Conservation (phyloP, 2,888 invertebrate species). For the Helleia helle region DNA sequence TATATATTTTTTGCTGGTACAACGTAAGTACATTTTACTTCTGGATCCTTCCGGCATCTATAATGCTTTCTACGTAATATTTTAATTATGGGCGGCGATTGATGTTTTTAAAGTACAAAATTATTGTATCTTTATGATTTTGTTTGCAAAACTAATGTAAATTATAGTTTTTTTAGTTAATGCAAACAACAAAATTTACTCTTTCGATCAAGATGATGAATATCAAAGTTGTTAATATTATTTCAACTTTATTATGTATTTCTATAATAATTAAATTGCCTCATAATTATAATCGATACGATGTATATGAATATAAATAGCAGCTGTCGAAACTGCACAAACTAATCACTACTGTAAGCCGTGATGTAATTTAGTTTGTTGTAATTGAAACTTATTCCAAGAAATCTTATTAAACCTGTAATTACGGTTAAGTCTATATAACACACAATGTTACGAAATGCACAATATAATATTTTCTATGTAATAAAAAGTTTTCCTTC, state of each 20-base stretch:
- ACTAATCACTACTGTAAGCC: constrained; percentile 9
- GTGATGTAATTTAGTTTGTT: constrained; percentile 8
- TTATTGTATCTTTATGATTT: neutral
- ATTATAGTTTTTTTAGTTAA: neutral
- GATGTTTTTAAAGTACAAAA: constrained; percentile 11
- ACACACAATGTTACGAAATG: constrained; percentile 9
- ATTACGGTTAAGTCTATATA: constrained; percentile 3
- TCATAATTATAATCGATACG: constrained; percentile 12
- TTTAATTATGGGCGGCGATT: constrained; percentile 9
- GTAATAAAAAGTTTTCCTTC: constrained; percentile 3
- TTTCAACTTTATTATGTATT: constrained; percentile 1
- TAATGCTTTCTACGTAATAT: neutral
- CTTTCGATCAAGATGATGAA: neutral
- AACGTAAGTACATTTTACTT: constrained; percentile 5
- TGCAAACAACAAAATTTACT: neutral
- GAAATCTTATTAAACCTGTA: constrained; percentile 7
- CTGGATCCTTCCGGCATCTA: neutral
- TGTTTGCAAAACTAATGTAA: neutral
- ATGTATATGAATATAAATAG: constrained; percentile 13
- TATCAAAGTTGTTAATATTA: neutral
- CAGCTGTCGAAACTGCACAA: constrained; percentile 23
- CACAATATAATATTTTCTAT: constrained; percentile 6
- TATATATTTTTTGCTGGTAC: constrained; percentile 7
- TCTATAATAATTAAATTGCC: neutral
- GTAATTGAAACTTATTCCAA: constrained; percentile 5